phyloP scores from a whole-genome alignment of 1,140 invertebrate genomes.

The Heliconius congener region DNA sequence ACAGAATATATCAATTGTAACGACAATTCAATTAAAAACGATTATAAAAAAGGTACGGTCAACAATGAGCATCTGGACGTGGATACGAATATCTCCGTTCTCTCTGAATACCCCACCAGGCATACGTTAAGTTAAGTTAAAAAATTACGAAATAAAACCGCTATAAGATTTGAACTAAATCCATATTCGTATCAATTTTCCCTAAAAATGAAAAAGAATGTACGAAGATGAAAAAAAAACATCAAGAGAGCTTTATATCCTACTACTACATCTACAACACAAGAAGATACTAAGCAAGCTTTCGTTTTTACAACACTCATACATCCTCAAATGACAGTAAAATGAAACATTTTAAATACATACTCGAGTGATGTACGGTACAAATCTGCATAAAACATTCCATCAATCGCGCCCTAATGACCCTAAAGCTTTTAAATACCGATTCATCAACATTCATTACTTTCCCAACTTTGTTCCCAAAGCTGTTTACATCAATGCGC shows the following conservation, averaged over 20 bases:
- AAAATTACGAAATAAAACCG: no score
- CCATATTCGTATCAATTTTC: no score
- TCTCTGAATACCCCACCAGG: no score
- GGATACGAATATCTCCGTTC: no score
- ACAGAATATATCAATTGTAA: no score
- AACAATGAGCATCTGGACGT: no score
- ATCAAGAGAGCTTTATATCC: background rate
- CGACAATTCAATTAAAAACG: no score
- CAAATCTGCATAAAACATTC: conserved; percentile 15
- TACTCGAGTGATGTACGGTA: conserved; percentile 1
- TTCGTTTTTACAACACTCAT: background rate
- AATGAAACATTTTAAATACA: conserved; percentile 13
- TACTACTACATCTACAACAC: background rate
- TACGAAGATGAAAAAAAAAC: no score
- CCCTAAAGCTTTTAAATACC: conserved; percentile 38
- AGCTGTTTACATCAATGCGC: conserved; percentile 40
- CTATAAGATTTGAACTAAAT: no score
- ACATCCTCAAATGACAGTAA: conserved; percentile 8
- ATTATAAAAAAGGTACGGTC: no score
- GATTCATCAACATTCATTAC: conserved; percentile 47
- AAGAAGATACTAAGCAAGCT: background rate
- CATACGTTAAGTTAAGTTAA: no score
- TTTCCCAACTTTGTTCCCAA: conserved; percentile 40
- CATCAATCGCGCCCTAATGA: conserved; percentile 40
- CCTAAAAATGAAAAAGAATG: no score